phyloP scores from a whole-genome alignment of 2,797 vertebrate species.

The Aldrovandia affinis region DNA sequence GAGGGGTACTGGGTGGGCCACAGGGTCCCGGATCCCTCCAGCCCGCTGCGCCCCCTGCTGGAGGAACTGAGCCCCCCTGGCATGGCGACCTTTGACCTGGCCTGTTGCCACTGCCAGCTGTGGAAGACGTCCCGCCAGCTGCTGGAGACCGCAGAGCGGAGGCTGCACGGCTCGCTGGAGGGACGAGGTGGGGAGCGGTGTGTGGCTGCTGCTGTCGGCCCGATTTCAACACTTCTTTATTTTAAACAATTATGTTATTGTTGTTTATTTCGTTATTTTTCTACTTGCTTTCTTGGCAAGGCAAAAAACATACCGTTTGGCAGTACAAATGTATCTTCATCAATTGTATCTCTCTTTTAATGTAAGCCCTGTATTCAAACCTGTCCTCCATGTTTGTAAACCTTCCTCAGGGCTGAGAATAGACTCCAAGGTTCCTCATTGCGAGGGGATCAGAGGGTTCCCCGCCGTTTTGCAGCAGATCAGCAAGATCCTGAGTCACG shows the following conservation, averaged over 20 bases:
- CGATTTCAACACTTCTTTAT: not conserved
- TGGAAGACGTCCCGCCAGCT: conserved; percentile 96
- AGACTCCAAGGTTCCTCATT: conserved; percentile 66
- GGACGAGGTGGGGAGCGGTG: conserved; percentile 70
- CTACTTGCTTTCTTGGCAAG: too few relatives aligned
- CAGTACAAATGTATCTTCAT: too few relatives aligned
- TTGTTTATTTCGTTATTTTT: not conserved
- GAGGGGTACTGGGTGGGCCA: conserved; percentile 87
- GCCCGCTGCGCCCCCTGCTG: conserved; percentile 73
- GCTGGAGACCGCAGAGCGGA: conserved; percentile 89
- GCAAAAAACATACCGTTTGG: too few relatives aligned
- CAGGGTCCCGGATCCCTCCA: conserved; percentile 67
- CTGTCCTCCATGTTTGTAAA: not conserved
- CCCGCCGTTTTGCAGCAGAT: conserved; percentile 87
- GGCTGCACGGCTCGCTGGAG: conserved; percentile 79
- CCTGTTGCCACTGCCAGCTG: conserved; percentile 89
- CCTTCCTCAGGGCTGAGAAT: conserved; percentile 72
- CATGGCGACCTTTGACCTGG: conserved; percentile 93
- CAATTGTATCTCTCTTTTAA: too few relatives aligned
- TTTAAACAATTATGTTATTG: not conserved
- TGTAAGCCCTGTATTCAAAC: not conserved
- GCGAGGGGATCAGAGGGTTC: conserved; percentile 84
- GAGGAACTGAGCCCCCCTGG: conserved; percentile 88
- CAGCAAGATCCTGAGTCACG: conserved; percentile 88
- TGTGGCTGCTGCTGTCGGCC: too few relatives aligned